Base-by-base conservation (phyloP, 2,113 vertebrate genomes). In the Misgurnus mizolepis region DNA sequence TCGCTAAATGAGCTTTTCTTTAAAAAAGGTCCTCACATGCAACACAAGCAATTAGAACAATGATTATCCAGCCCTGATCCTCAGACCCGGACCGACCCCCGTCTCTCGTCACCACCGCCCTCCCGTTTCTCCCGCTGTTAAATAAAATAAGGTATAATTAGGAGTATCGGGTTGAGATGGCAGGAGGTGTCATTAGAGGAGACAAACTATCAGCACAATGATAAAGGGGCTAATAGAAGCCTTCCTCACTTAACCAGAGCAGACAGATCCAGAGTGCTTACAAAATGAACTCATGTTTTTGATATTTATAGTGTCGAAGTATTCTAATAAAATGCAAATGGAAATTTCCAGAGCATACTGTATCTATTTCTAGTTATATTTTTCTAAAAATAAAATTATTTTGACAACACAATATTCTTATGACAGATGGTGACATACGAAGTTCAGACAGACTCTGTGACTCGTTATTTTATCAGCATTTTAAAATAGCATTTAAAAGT, bases 71-170 rank as follows among this genome's bases (percentile, higher is more conserved):
- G 62, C 22, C 17, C 58, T 70, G 50, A 67, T 22, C 34, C 76
- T 58, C 55, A 65, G 8, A 80, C 69, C 61, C 61, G 3, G 27
- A 34, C 49, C 43, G 43, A 56, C 69, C 53, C 53, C 53, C 3
- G 0, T 72, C 39, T 72, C 39, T 41, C 34, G 27, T 34, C n/a
- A 7, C 18, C 12, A 14, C 18, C 71, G 65, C 70, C 9, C 12
- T 78, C 79, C 71, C 67, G 15, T 73, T 74, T 71, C 67, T 78
- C 69, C 12, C 43, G 56, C 82, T 49, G 83, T 84, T 84, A 82
- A 79, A 27, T 47, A 61, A 81, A 88, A 84, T 86, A 68, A 80
- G 81, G 80, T 75, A 75, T 80, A 70, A 88, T 88, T 87, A 86
- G 82, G 80, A 81, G 71, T 72, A 80, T 80, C 79, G 85, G 60